Percentiles rank a stretch among this genome's conserved stretches.
These are phyloP conservation scores for Mycalesis mineus DNA, from an alignment of 2,888 invertebrate genomes.

Conservation along the genomic window DNA sequence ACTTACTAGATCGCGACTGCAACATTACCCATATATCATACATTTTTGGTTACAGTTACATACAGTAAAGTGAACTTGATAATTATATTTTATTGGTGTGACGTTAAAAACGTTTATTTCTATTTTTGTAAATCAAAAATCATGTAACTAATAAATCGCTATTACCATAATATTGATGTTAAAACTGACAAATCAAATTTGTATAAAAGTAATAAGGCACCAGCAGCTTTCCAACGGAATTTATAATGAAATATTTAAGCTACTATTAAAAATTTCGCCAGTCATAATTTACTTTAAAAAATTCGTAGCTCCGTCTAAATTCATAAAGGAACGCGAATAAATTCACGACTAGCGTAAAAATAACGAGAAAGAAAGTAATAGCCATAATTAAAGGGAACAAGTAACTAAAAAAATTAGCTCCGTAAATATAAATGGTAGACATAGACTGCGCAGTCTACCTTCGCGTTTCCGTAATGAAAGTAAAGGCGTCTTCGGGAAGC, in stretches of 20 bases:
- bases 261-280: slow-evolving; percentile 1
- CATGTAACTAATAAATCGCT: background rate
- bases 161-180: background rate
- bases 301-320: slow-evolving; percentile 1
- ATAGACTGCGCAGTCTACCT: slow-evolving; percentile 22
- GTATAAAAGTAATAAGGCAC: background rate
- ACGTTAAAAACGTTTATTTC: background rate
- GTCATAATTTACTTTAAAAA: slow-evolving; percentile 4
- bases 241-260: background rate
- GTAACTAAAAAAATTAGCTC: slow-evolving; percentile 22
- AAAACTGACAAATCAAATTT: background rate
- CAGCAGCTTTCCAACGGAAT: background rate
- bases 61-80: too few relatives aligned
- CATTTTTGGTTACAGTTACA: too few relatives aligned
- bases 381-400: slow-evolving; percentile 20
- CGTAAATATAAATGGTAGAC: slow-evolving; percentile 22
- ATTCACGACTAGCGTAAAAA: slow-evolving; percentile 15
- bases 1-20: too few relatives aligned
- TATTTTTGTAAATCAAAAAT: background rate
- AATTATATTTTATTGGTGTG: background rate
- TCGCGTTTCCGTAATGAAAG: slow-evolving; percentile 33
- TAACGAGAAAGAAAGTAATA: slow-evolving; percentile 17
- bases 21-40: too few relatives aligned
- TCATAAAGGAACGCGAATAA: background rate
- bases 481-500: slow-evolving; percentile 38